Base-by-base conservation (phyloP, 23 tunicate species). In the Ascidia mentula region DNA sequence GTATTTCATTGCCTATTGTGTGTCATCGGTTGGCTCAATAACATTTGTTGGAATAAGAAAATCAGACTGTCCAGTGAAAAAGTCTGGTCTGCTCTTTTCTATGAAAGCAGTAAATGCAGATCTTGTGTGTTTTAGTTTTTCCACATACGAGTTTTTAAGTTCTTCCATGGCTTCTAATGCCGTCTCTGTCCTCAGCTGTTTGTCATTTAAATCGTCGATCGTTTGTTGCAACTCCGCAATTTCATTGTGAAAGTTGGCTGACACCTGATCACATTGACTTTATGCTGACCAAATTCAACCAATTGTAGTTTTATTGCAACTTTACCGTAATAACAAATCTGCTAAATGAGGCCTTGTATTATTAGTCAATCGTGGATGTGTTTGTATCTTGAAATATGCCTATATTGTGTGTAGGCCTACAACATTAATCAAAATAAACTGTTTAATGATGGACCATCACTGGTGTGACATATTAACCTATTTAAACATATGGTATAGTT, bases 51-150 rank as follows among this genome's bases (percentile, higher is more conserved):
- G 86, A 37, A 91, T 28, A 31, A 91, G 69, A 78, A 76, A 85
- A 34, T 91, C 97, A 18, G 97, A 80, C 60, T 91, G 97, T 0
- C 89, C 89, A 22, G 38, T 45, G 36, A 24, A 42, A 42, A 91
- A 91, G 53, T 91, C 97, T 31, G 97, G 90, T 72, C 97, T 75
- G 72, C 90, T 40, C 38, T 46, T 72, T 82, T 91, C 97, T 46
- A 82, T 78, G 61, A 91, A 91, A 7, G 69, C 70, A 9, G 84
- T 69, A 72, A 85, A 85, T 6, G 81, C 87, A 20, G 82, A 38
- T 36, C 79, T 35, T 6, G 79, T 40, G 36, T 91, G 69, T 18
- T 80, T 77, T 75, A 87, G 31, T 38, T 82, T 91, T 32, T 31
- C 45, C 7, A 91, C 72, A 37, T 72, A 91, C 20, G 40, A 28